phyloP scores from a whole-genome alignment of 2,888 invertebrate species.

The Callinectes sapidus region DNA sequence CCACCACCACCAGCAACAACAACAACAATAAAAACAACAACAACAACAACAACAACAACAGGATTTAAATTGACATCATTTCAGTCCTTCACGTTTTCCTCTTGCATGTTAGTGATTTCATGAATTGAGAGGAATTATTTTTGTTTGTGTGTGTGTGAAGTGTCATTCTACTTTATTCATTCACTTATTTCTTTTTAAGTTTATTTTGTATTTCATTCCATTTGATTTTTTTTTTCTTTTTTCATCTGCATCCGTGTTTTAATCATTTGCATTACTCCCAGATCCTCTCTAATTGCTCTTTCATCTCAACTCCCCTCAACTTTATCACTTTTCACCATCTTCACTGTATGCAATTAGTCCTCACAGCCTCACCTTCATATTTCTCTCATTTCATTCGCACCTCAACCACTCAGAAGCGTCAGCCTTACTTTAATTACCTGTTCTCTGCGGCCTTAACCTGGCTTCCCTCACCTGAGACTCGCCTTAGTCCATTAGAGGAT shows the following conservation, averaged over 20 bases:
- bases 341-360: not conserved
- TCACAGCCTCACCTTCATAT: not conserved
- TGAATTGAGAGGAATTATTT: no score
- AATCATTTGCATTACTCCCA: not conserved
- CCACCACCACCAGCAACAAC: no score
- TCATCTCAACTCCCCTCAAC: not conserved
- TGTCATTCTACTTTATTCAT: not conserved
- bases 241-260: not conserved
- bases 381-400: not conserved
- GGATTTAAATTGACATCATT: not conserved
- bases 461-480: not conserved
- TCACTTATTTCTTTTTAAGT: not conserved
- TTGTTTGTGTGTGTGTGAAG: not conserved
- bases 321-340: not conserved
- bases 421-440: conserved; percentile 28
- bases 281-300: not conserved
- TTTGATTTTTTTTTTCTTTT: not conserved
- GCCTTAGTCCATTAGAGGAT: not conserved
- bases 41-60: not conserved
- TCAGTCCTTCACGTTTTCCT: not conserved
- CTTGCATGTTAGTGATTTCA: no score
- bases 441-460: not conserved
- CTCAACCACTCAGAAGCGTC: conserved; percentile 10
- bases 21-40: not conserved
- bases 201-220: not conserved